Evolutionary conservation across 1,140 invertebrate genomes (phyloP), one percentile per base, ranked within the genome.

Genomic region (Drosophila quadrilineata): DNA sequence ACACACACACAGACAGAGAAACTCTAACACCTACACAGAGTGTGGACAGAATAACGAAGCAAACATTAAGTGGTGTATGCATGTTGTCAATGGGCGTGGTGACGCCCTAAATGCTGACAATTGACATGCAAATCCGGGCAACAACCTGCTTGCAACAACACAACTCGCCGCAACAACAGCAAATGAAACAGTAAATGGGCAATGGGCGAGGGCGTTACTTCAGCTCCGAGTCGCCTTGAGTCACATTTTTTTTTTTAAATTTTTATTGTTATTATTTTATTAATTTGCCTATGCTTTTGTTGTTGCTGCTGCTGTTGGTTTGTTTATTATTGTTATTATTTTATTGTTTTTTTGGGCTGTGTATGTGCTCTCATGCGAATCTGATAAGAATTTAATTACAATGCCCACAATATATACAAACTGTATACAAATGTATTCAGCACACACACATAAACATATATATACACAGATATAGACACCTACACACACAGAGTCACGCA

Each of bases 361-460:
- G n/a, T n/a, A n/a, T n/a, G n/a, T n/a, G n/a, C 72, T 71, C 62
- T 50, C 77, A 80, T 76, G 72, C 52, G 24, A 50, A 67, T 62
- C 64, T 84, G 76, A 82, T 82, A 82, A 82, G 76, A 82, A 82
- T 82, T 82, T 82, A 82, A 82, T 84, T 82, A 82, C 77, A 76
- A 70, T 73, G 68, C 76, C 72, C 58, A 80, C 82, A 80, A 64
- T 49, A 26, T 38, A 58, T 24, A 76, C 71, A 75, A 82, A 71
- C 69, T 72, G 76, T 76, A 82, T 82, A 82, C 72, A 72, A 69
- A 57, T 60, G 77, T 82, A 76, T 72, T 82, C 69, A 76, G 57
- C 43, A 49, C 72, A 21, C 73, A 57, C 68, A 53, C 74, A 68
- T 33, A 31, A 17, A 29, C 31, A 48, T 33, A 26, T 9, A 41